A percentile compares a stretch with the other conserved stretches of the same genome.
Conservation (phyloP, 2,888 invertebrate species). For the Spodoptera littoralis region DNA sequence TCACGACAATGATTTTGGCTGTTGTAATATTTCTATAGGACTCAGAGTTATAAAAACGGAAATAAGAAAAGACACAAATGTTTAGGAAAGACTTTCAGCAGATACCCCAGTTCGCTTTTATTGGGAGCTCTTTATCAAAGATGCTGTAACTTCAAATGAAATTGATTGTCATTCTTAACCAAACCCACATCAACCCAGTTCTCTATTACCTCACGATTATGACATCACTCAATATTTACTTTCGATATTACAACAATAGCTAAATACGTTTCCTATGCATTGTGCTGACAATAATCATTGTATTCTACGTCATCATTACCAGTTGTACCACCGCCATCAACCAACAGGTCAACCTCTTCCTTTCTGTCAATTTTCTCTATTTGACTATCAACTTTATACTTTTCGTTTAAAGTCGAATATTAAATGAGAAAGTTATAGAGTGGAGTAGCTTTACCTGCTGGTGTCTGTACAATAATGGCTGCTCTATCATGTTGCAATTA, state of each 20-base stretch:
- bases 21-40: too few species aligned
- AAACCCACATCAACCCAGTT: background rate
- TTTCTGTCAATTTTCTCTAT: too few species aligned
- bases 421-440: too few species aligned
- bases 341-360: background rate
- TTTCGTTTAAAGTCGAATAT: too few species aligned
- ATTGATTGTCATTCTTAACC: too few species aligned
- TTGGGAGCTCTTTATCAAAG: too few species aligned
- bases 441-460: too few species aligned
- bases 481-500: slow-evolving; percentile 69
- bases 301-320: slow-evolving; percentile 49
- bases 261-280: slow-evolving; percentile 54
- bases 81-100: too few species aligned
- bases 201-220: slow-evolving; percentile 34
- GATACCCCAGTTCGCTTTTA: too few species aligned
- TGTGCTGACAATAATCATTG: slow-evolving; percentile 54
- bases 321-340: slow-evolving; percentile 32
- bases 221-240: slow-evolving; percentile 43
- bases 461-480: slow-evolving; percentile 49
- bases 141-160: background rate
- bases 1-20: background rate
- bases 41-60: too few species aligned
- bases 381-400: too few species aligned
- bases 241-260: slow-evolving; percentile 47
- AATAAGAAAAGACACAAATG: too few species aligned